Base-by-base conservation (phyloP, 2,797 vertebrate genomes). In the Thunnus albacares region DNA sequence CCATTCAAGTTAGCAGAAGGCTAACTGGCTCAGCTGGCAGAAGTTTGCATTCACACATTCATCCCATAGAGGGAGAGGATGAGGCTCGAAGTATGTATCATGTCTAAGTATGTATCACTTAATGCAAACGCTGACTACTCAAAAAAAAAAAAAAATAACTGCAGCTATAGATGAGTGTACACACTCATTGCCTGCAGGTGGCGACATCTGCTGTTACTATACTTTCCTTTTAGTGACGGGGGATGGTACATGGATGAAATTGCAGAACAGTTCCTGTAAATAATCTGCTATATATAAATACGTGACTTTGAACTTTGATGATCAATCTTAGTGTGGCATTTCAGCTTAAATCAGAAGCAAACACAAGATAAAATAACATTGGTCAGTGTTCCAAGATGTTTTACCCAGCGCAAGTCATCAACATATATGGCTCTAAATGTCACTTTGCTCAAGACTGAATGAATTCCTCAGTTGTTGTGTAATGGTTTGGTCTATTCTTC, bases 401-500 rank as follows among this genome's bases (percentile, higher is more conserved):
- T 58, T 14, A 43, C 43, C 0, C 6, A 60, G 22, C 6, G 5
- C n/a, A 15, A 38, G 15, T 14, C 30, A 38, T 67, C 18, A 62
- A 80, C 75, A 67, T 71, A 67, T 41, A 70, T 30, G 67, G 61
- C 47, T 56, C 17, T 10, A 15, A 62, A 69, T 71, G 35, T 67
- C 55, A 11, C 62, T 75, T 30, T 24, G 18, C 28, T 79, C 3
- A 13, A 58, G 43, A 71, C 69, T 22, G 18, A 65, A 17, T 67
- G 30, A 72, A 88, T 84, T 75, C 67, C 71, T 73, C 22, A 33
- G 64, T 1, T 28, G 47, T 57, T 51, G 52, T 56, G 82, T 80
- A 78, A 83, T 79, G 1, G 4, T 75, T 61, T 51, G 30, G 17
- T 74, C 75, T 45, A 45, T 65, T 73, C 52, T 62, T 67, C 65